Percentiles rank a stretch among this genome's conserved stretches.
Evolutionary conservation across 2,797 vertebrate species (phyloP).

Genomic region (Esox masquinongy): DNA sequence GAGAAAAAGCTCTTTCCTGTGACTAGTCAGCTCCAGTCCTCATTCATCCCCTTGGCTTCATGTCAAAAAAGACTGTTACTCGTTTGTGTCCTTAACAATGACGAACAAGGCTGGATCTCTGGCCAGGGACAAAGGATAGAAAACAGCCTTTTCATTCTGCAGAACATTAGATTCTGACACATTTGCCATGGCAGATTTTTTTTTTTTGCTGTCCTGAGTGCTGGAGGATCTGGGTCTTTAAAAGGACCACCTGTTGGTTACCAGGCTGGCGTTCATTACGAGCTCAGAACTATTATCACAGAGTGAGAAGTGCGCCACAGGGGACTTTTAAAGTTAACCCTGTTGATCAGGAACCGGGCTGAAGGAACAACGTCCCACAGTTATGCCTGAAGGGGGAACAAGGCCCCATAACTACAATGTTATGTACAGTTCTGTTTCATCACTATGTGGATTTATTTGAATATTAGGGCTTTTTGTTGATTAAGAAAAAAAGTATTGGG

Average conservation of each 20-base stretch:
- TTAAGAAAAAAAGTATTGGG: neutral
- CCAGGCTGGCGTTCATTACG: constrained; percentile 83
- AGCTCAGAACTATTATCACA: constrained; percentile 75
- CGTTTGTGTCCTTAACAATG: constrained; percentile 96
- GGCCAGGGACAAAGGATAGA: constrained; percentile 96
- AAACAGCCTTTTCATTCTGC: constrained; percentile 99
- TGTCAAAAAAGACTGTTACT: constrained; percentile 99
- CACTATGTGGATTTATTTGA: neutral
- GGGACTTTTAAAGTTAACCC: constrained; percentile 81
- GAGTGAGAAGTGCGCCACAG: constrained; percentile 74
- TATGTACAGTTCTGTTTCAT: constrained; percentile 1
- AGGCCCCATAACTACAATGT: neutral
- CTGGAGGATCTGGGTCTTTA: constrained; percentile 90
- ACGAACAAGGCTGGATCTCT: constrained; percentile 97
- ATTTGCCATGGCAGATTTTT: constrained; percentile 84
- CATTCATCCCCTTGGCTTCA: constrained; percentile 96
- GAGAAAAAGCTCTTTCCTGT: constrained; percentile 88
- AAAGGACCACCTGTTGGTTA: constrained; percentile 99
- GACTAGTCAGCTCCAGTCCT: constrained; percentile 98
- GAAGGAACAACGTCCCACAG: constrained; percentile 54
- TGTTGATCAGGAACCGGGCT: constrained; percentile 47
- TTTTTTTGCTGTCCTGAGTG: constrained; percentile 79
- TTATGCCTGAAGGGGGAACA: constrained; percentile 37
- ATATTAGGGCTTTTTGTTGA: neutral
- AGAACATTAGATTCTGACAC: constrained; percentile 99